Conservation (phyloP, 1,140 invertebrate genomes). For the Mycetomoellerius zeteki region DNA sequence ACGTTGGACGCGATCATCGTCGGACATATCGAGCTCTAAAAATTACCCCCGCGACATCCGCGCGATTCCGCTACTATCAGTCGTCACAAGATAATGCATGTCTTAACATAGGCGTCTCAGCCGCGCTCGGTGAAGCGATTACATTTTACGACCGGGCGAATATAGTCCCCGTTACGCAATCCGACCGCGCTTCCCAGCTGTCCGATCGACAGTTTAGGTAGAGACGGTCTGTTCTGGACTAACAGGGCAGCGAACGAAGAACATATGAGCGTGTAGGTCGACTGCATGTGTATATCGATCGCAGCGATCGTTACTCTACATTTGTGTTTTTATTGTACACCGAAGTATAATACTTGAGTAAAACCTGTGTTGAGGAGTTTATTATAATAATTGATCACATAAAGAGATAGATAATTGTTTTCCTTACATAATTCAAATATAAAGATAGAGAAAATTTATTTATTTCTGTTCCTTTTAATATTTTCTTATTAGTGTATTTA, state of each 20-base stretch:
- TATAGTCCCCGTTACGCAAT: constrained; percentile 78
- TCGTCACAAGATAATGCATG: constrained; percentile 47
- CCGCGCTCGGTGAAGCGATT: constrained; percentile 59
- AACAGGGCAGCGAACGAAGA: constrained; percentile 13
- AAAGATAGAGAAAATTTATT: too few relatives aligned
- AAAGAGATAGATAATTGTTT: too few relatives aligned
- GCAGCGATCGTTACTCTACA: constrained; percentile 31
- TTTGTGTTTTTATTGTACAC: neutral
- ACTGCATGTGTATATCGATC: constrained; percentile 40
- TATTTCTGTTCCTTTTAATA: too few relatives aligned
- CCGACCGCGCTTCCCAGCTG: constrained; percentile 80
- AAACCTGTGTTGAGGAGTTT: neutral
- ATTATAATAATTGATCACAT: neutral
- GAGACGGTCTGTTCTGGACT: constrained; percentile 46
- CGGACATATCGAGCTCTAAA: constrained; percentile 75
- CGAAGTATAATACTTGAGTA: neutral
- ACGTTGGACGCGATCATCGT: constrained; percentile 24
- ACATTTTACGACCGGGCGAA: constrained; percentile 68
- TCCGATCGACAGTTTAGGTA: constrained; percentile 63
- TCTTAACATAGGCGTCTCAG: neutral
- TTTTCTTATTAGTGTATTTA: too few relatives aligned
- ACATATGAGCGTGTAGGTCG: constrained; percentile 57
- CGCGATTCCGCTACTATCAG: constrained; percentile 44
- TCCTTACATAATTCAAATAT: too few relatives aligned
- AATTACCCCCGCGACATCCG: constrained; percentile 65